Conservation (phyloP, 1,140 invertebrate genomes). For the Polypedilum pembai region DNA sequence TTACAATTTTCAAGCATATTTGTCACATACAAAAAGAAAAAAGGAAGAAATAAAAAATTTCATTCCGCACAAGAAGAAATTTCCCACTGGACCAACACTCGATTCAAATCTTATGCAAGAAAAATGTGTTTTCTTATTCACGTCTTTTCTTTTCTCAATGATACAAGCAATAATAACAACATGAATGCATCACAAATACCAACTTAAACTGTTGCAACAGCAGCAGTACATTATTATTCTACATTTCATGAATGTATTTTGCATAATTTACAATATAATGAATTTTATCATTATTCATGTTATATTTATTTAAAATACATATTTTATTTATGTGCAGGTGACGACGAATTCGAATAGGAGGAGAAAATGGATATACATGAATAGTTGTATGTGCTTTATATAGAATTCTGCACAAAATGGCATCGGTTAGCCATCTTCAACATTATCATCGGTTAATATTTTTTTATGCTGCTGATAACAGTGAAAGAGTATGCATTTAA, state of each 20-base stretch:
- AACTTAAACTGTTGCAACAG: too few species aligned
- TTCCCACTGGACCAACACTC: too few species aligned
- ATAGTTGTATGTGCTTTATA: background rate
- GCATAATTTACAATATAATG: slow-evolving; percentile 14
- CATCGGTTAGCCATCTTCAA: slow-evolving; percentile 27
- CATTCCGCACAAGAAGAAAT: too few species aligned
- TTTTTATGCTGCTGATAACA: background rate
- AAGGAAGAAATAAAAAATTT: too few species aligned
- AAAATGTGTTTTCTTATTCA: too few species aligned
- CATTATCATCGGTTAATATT: background rate
- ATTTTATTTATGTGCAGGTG: background rate
- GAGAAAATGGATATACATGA: background rate
- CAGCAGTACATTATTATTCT: background rate
- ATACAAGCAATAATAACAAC: too few species aligned
- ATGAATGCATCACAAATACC: too few species aligned
- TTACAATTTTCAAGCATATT: too few species aligned
- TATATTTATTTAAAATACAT: slow-evolving; percentile 11
- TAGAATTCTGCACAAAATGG: slow-evolving; percentile 27
- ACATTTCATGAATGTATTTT: slow-evolving; percentile 18
- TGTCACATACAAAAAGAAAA: too few species aligned
- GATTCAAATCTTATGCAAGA: too few species aligned
- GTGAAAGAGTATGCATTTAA: background rate
- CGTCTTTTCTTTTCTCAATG: too few species aligned
- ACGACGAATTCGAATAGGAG: background rate
- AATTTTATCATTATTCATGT: slow-evolving; percentile 14